Conservation (phyloP, 2,888 invertebrate species). For the Gibbula magus region DNA sequence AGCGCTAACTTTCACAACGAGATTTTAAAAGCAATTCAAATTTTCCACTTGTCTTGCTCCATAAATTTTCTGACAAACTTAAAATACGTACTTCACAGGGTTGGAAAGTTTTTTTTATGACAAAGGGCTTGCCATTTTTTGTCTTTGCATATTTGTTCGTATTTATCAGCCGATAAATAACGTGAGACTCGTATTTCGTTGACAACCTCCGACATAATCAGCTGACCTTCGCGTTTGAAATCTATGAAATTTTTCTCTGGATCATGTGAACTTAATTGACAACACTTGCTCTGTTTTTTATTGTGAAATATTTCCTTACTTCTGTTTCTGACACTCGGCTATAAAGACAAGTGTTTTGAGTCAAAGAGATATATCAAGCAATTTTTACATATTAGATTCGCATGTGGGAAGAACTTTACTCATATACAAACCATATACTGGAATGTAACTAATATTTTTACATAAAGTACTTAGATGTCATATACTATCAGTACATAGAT, state of each 20-base stretch:
- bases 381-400: too few relatives aligned
- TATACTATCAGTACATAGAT: too few relatives aligned
- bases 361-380: too few relatives aligned
- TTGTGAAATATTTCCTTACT: not conserved
- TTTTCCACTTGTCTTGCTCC: not conserved
- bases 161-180: constrained; percentile 8
- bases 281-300: not conserved
- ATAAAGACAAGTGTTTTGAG: too few relatives aligned
- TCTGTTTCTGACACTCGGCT: too few relatives aligned
- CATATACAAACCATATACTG: too few relatives aligned
- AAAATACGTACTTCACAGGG: not conserved
- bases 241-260: not conserved
- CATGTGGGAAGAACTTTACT: too few relatives aligned
- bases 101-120: not conserved
- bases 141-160: not conserved
- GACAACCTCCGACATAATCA: not conserved
- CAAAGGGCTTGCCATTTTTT: not conserved
- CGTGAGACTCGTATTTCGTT: not conserved
- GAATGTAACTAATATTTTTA: too few relatives aligned
- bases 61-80: not conserved
- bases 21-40: not conserved
- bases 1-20: too few relatives aligned
- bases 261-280: constrained; percentile 3
- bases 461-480: too few relatives aligned
- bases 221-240: constrained; percentile 1